Conservation (phyloP, 2,113 vertebrate genomes). For the Pyxicephalus adspersus region DNA sequence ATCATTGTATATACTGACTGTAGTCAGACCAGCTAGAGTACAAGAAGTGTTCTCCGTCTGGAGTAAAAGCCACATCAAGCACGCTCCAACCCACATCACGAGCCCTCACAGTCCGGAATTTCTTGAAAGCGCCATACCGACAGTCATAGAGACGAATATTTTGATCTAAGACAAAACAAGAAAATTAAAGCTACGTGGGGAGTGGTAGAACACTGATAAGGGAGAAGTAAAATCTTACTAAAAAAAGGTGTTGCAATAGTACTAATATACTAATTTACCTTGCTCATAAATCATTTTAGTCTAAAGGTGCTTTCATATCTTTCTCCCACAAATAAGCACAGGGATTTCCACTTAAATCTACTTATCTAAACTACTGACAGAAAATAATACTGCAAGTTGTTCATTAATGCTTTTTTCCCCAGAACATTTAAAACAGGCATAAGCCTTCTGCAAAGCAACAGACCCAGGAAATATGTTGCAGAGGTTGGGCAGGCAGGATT, state of each 20-base stretch:
- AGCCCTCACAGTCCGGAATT: conserved; percentile 83
- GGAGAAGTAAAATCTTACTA: background rate
- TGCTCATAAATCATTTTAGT: too few relatives aligned
- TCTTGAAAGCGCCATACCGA: conserved; percentile 76
- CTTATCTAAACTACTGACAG: too few relatives aligned
- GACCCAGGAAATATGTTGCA: too few relatives aligned
- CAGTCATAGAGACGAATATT: conserved; percentile 89
- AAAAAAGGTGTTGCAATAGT: background rate
- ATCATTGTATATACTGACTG: conserved; percentile 65
- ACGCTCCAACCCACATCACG: conserved; percentile 92
- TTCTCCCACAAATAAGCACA: too few relatives aligned
- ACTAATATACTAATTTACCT: too few relatives aligned
- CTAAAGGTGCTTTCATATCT: too few relatives aligned
- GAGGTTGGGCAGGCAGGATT: too few relatives aligned
- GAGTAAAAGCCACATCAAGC: conserved; percentile 88
- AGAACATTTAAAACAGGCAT: too few relatives aligned
- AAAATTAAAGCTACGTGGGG: background rate
- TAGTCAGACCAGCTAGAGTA: conserved; percentile 96
- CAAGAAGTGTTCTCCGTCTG: conserved; percentile 81
- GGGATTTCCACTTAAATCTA: too few relatives aligned
- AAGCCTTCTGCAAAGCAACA: too few relatives aligned
- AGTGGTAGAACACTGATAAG: background rate
- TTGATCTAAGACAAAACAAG: conserved; percentile 75
- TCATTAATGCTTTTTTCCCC: too few relatives aligned
- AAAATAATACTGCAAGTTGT: too few relatives aligned